Percentiles rank a stretch among this genome's conserved stretches.
Conservation (phyloP, 2,888 invertebrate species). For the Aplocera efformata region DNA sequence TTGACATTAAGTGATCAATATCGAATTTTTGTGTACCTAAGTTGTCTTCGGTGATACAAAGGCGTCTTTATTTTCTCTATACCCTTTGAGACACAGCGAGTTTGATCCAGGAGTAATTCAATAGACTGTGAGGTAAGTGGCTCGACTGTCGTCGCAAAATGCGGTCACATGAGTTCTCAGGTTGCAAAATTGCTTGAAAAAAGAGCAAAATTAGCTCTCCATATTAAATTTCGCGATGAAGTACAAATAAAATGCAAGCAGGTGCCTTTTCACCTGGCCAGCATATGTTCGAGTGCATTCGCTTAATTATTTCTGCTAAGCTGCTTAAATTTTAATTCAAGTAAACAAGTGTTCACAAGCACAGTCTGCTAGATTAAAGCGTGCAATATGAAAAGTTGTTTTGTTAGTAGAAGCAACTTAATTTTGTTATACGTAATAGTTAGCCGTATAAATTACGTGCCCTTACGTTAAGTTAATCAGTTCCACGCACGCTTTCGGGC, state of each 20-base stretch:
- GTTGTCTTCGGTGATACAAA: slow-evolving; percentile 34
- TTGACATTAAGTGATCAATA: slow-evolving; percentile 40
- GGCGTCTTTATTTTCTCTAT: slow-evolving; percentile 36
- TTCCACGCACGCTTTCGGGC: slow-evolving; percentile 58
- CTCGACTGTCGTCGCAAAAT: slow-evolving; percentile 59
- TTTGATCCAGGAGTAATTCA: slow-evolving; percentile 50
- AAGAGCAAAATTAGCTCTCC: slow-evolving; percentile 52
- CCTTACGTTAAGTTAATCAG: slow-evolving; percentile 62
- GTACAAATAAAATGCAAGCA: slow-evolving; percentile 58
- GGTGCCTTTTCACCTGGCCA: slow-evolving; percentile 71
- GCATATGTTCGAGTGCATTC: slow-evolving; percentile 62
- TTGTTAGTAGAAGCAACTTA: not conserved
- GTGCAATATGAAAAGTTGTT: slow-evolving; percentile 18
- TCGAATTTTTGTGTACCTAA: slow-evolving; percentile 26
- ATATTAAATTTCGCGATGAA: slow-evolving; percentile 69
- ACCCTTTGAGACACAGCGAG: slow-evolving; percentile 39
- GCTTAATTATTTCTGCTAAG: slow-evolving; percentile 52
- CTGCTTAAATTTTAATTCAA: slow-evolving; percentile 44
- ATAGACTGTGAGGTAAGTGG: slow-evolving; percentile 65
- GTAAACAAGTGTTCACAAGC: slow-evolving; percentile 35
- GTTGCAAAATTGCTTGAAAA: slow-evolving; percentile 57
- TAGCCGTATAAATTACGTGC: slow-evolving; percentile 58
- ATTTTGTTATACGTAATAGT: slow-evolving; percentile 1
- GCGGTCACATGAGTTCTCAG: slow-evolving; percentile 57
- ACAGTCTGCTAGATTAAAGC: slow-evolving; percentile 32